Percentiles rank a stretch among this genome's conserved stretches.
Conservation (phyloP, 2,888 invertebrate genomes). For the Cynaeus angustus region DNA sequence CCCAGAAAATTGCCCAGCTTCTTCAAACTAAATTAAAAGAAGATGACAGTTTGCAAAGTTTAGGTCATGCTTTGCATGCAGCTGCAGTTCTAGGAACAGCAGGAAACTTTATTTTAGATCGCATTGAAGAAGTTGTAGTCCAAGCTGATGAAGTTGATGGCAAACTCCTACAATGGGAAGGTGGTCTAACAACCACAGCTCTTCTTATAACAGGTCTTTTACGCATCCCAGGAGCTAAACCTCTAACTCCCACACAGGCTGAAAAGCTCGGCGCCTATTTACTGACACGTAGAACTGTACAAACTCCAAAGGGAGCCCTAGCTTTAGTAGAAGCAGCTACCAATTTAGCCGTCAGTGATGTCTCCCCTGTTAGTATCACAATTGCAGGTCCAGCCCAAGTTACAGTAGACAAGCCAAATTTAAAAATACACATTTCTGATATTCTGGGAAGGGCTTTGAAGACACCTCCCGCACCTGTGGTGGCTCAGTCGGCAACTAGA, state of each 20-base stretch:
- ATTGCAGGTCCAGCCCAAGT: constrained; percentile 87
- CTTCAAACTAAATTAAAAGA: constrained; percentile 86
- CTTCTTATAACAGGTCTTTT: constrained; percentile 75
- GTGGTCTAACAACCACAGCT: constrained; percentile 87
- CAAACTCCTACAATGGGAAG: constrained; percentile 92
- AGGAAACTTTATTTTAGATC: constrained; percentile 80
- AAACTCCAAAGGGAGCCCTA: constrained; percentile 87
- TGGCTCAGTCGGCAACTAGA: constrained; percentile 85
- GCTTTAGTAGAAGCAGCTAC: constrained; percentile 86
- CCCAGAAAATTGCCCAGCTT: constrained; percentile 81
- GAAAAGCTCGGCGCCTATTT: constrained; percentile 90
- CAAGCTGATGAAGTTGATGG: constrained; percentile 96
- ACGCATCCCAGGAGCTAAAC: constrained; percentile 76
- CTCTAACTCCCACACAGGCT: constrained; percentile 84
- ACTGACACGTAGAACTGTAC: constrained; percentile 91
- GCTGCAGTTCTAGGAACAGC: constrained; percentile 82
- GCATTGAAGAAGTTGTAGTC: constrained; percentile 93
- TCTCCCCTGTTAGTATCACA: constrained; percentile 89
- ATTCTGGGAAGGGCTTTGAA: constrained; percentile 81
- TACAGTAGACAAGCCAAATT: constrained; percentile 81
- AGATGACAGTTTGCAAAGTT: constrained; percentile 84
- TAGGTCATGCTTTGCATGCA: constrained; percentile 89
- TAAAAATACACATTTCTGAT: constrained; percentile 83
- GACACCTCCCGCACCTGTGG: constrained; percentile 80
- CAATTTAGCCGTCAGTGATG: constrained; percentile 71